Base-by-base conservation (phyloP, 2,888 invertebrate genomes). In the Leptinotarsa haldemani region DNA sequence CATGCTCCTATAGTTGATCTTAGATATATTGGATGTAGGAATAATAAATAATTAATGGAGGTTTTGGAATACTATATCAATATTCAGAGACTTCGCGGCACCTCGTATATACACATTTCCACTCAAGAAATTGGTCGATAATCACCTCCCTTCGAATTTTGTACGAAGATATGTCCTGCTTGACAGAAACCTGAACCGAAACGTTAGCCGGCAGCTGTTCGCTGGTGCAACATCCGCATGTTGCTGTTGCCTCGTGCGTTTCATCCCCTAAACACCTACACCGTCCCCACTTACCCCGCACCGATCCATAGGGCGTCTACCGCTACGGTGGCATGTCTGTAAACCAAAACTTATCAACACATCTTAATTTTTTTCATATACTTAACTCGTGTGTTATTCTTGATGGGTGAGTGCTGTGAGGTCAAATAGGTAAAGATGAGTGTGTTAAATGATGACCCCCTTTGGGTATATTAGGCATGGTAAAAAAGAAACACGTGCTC, bases 161-260 rank as follows among this genome's bases (percentile, higher is more conserved):
- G 66, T 70, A 74, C 64, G 61, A 52, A 69, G 76, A 71, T 73
- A 68, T 73, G 76, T 71, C 73, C 75, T 58, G 56, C 72, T 73
- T 70, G 71, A 77, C 72, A 74, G 81, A 80, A 81, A 80, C 76
- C 76, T 77, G 80, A 81, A 78, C 77, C 78, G 80, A 71, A 76
- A 71, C 76, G 75, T 74, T 71, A 76, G 70, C 75, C 70, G 72
- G 78, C 80, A 81, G 81, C 81, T 81, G 81, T 76, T 74, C 74
- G 78, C 76, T 76, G 79, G 79, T 79, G 80, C 79, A 79, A 79
- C 80, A 80, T 80, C 81, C 80, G 80, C 80, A 79, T 78, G 61
- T 61, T 61, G 61, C 61, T 61, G 61, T 40, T 72, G 74, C 77
- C 77, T 75, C 74, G 72, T 73, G 74, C 71, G 69, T 78, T 79